phyloP scores from a whole-genome alignment of 2,797 vertebrate species.

The Aldrovandia affinis region DNA sequence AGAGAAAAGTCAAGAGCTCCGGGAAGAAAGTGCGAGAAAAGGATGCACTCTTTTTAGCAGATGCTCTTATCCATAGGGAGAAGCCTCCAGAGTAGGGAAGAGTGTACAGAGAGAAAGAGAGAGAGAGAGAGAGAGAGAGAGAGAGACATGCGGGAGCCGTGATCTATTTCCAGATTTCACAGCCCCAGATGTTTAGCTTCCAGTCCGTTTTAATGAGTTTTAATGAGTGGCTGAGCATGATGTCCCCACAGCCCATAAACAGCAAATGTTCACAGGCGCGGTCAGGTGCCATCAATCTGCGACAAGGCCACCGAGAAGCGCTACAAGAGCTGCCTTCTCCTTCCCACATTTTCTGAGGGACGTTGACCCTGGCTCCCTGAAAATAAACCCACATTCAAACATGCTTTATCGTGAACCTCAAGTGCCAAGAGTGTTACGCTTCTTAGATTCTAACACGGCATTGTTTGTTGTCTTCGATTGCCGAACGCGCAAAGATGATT shows the following conservation, averaged over 20 bases:
- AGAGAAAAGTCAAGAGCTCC: not conserved
- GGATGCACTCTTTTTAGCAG: not conserved
- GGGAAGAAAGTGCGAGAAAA: not conserved
- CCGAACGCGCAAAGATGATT: not conserved
- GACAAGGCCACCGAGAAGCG: slow-evolving; percentile 37
- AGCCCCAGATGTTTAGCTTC: slow-evolving; percentile 53
- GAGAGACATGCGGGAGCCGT: slow-evolving; percentile 43
- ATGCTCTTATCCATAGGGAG: no score
- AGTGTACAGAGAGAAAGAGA: slow-evolving; percentile 3
- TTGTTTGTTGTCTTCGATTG: not conserved
- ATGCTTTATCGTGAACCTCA: not conserved
- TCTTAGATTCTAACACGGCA: not conserved
- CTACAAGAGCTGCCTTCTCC: not conserved
- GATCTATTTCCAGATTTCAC: slow-evolving; percentile 55
- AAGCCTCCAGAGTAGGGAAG: not conserved
- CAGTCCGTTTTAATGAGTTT: slow-evolving; percentile 49
- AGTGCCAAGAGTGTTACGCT: not conserved
- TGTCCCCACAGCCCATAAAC: slow-evolving; percentile 35
- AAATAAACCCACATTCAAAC: not conserved
- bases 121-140: slow-evolving; percentile 29
- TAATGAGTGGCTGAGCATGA: slow-evolving; percentile 43
- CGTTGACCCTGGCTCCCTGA: slow-evolving; percentile 55
- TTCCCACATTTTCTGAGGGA: slow-evolving; percentile 51
- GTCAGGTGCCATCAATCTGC: slow-evolving; percentile 60
- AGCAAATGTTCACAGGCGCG: slow-evolving; percentile 33